Conservation (phyloP, 1,140 invertebrate species). For the Magallana angulata region DNA sequence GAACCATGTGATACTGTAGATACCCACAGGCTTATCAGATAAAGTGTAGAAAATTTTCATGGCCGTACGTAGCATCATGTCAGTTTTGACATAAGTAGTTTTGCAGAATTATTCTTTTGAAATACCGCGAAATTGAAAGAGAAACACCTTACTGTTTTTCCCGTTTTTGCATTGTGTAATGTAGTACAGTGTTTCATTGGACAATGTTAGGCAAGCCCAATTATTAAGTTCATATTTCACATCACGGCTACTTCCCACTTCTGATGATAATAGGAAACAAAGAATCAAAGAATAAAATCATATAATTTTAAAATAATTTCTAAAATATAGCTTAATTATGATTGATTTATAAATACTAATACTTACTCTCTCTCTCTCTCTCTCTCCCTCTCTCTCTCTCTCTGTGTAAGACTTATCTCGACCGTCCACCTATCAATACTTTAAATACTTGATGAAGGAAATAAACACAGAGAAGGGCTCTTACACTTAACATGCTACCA, state of each 20-base stretch:
- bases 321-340: too few species aligned
- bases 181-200: too few species aligned
- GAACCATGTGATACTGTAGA: not conserved
- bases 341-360: not conserved
- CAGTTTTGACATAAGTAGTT: conserved; percentile 30
- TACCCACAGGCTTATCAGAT: not conserved
- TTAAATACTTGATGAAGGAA: not conserved
- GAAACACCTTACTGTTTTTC: not conserved
- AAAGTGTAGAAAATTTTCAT: not conserved
- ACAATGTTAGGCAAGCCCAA: too few species aligned
- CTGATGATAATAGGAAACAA: too few species aligned
- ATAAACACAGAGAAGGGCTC: not conserved
- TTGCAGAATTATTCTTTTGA: not conserved
- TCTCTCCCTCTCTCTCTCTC: not conserved
- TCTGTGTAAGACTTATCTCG: not conserved
- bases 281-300: too few species aligned
- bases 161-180: too few species aligned
- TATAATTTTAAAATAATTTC: too few species aligned
- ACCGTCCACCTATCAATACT: not conserved
- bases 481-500: not conserved
- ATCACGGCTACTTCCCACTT: too few species aligned
- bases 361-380: not conserved
- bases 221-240: too few species aligned
- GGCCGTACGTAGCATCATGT: not conserved
- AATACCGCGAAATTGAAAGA: not conserved